Base-by-base conservation (phyloP, 2,888 invertebrate genomes). In the Gryllus longicercus region DNA sequence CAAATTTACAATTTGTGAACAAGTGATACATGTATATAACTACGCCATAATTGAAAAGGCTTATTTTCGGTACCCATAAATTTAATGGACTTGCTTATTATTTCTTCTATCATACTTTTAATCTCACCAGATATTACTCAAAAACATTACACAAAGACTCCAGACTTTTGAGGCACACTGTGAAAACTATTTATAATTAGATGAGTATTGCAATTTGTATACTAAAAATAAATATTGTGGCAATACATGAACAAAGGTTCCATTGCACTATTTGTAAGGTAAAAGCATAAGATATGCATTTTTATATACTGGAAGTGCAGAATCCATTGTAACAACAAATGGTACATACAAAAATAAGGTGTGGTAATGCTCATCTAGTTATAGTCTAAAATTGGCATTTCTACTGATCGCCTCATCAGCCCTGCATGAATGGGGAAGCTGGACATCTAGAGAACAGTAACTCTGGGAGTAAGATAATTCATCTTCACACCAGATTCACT, bases 401-500 rank as follows among this genome's bases (percentile, higher is more conserved):
- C 14, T 63, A 18, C 63, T 38, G 38, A 38, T 38, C 63, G 63
- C n/a, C 63, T 63, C 63, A 63, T 63, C n/a, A n/a, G n/a, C 14
- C 63, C 63, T 14, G 63, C 63, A 18, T 8, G 63, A n/a, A 63
- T 63, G 63, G 63, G 16, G 5, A 38, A 14, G 63, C 63, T 63
- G 63, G 63, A n/a, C 38, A 63, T 63, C 63, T 18, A 63, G 63
- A 63, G 63, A 63, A n/a, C 63, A 63, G 63, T 63, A 38, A 8
- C 5, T 16, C n/a, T 18, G 63, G 63, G 63, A 63, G 63, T n/a
- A 63, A 63, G 63, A n/a, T 14, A n/a, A 63, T n/a, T 16, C 4
- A 38, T 18, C 63, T 63, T 50, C 50, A 82, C 21, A 75, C 50
- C 74, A 79, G 63, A 74, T 83, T 88, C 92, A 95, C 90, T 95